Evolutionary conservation across 1,140 invertebrate genomes (phyloP).

Genomic region (Drosophila melanica): DNA sequence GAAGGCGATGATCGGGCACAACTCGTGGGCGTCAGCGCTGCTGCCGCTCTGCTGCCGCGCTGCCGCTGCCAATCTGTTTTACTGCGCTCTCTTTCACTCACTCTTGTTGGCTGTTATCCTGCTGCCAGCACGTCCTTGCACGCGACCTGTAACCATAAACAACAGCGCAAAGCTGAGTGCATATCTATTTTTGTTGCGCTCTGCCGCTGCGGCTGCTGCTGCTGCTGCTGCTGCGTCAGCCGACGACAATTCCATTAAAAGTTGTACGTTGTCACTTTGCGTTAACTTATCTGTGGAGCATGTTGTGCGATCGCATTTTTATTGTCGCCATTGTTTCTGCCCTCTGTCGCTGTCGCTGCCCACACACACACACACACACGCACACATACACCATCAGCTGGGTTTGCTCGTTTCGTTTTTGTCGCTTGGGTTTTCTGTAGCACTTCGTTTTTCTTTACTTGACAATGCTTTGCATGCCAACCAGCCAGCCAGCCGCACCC

Average conservation of each 20-base stretch:
- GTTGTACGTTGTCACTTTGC: constrained; percentile 82
- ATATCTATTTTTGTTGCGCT: constrained; percentile 16
- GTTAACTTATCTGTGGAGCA: constrained; percentile 80
- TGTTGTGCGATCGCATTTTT: constrained; percentile 83
- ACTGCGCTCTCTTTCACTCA: background rate
- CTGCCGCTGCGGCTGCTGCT: background rate
- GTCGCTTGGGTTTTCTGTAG: constrained; percentile 72
- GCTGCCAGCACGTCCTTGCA: constrained; percentile 38
- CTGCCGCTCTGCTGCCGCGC: background rate
- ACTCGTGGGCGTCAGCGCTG: constrained; percentile 55
- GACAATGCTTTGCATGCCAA: constrained; percentile 77
- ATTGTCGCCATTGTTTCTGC: constrained; percentile 79
- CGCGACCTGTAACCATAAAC: constrained; percentile 42
- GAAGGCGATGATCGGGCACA: constrained; percentile 60
- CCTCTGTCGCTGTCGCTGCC: constrained; percentile 36
- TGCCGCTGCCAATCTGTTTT: background rate
- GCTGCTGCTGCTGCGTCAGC: constrained; percentile 18
- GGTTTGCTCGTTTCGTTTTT: constrained; percentile 50
- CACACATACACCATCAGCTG: constrained; percentile 28
- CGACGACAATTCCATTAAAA: constrained; percentile 82
- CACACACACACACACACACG: constrained; percentile 53
- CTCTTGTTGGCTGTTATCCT: constrained; percentile 10
- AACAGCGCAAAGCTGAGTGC: constrained; percentile 11
- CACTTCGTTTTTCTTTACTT: constrained; percentile 75
- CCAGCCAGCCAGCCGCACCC: too few species aligned